Base-by-base conservation (phyloP, 2,797 vertebrate species). In the Tapirus indicus region DNA sequence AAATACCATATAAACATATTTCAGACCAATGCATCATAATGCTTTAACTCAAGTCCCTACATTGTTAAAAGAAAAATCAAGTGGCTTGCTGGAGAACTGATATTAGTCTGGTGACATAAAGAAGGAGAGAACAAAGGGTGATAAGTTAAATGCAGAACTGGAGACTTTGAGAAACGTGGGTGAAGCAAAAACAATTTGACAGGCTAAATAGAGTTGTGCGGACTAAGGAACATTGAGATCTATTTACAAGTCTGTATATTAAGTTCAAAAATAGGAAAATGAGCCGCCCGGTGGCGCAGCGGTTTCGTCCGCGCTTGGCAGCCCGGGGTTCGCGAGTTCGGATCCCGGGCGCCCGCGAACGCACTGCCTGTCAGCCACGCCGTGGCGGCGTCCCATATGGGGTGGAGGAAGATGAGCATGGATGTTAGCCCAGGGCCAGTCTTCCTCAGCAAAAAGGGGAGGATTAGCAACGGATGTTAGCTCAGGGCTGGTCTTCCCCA, bases 221-320 rank as follows among this genome's bases (percentile, higher is more conserved):
- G 35, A 77, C 23, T 68, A 93, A 69, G 35, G 47, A 47, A 62
- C 92, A 47, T 2, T 66, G 41, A 88, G 6, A 58, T 38, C 44
- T 74, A 25, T 69, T 68, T 90, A 62, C 7, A 91, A 66, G 27
- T 94, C 13, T 83, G 8, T 41, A 25, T 49, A 84, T 80, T 77
- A 71, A 77, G 62, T 84, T 89, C 1, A 90, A 93, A 95, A 32
- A 23, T 87, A 62, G 13, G 8, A 88, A 97, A 89, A 96, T 93
- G 82, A 88, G 3, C 75, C n/a, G n/a, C n/a, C n/a, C n/a, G n/a
- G n/a, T n/a, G n/a, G n/a, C n/a, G n/a, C n/a, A n/a, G n/a, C n/a
- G n/a, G n/a, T n/a, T n/a, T n/a, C n/a, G n/a, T n/a, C n/a, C n/a
- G n/a, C n/a, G n/a, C n/a, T n/a, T n/a, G n/a, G n/a, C n/a, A n/a